Evolutionary conservation across 2,113 vertebrate genomes (phyloP).

Genomic region (Turdus rufiventris): DNA sequence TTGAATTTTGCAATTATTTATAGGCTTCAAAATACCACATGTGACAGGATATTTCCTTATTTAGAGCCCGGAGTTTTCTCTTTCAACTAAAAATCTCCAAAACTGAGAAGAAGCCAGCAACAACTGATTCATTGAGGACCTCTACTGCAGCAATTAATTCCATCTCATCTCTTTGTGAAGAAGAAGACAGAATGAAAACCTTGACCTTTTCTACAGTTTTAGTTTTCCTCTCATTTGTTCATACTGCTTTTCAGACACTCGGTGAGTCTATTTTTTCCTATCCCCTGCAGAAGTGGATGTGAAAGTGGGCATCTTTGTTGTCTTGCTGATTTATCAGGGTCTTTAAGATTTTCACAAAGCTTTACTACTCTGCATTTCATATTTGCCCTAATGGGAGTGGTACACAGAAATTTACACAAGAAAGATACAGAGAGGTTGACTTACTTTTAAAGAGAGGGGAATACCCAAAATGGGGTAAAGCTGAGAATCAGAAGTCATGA

Average conservation of each 20-base stretch:
- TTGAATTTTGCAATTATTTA: neutral
- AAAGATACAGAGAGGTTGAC: neutral
- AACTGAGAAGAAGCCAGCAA: neutral
- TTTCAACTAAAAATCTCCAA: neutral
- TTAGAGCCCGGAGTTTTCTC: neutral
- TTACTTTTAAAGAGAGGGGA: neutral
- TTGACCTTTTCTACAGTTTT: neutral
- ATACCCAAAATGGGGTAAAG: neutral
- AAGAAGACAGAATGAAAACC: conserved; percentile 38
- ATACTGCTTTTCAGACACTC: neutral
- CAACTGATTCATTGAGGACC: neutral
- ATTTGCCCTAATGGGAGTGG: neutral
- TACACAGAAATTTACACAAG: neutral
- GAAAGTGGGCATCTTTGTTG: neutral
- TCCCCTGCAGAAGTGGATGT: neutral
- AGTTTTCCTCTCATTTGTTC: neutral
- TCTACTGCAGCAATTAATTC: neutral
- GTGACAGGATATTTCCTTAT: conserved; percentile 58
- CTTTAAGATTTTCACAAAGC: neutral
- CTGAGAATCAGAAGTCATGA: neutral
- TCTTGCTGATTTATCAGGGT: neutral
- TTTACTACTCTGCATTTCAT: neutral
- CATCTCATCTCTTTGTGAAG: neutral
- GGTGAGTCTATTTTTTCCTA: conserved; percentile 36
- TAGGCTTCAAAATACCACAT: conserved; percentile 32